Evolutionary conservation across 2,797 vertebrate species (phyloP), one percentile per base, ranked within the genome.

Genomic region (Balearica regulorum): DNA sequence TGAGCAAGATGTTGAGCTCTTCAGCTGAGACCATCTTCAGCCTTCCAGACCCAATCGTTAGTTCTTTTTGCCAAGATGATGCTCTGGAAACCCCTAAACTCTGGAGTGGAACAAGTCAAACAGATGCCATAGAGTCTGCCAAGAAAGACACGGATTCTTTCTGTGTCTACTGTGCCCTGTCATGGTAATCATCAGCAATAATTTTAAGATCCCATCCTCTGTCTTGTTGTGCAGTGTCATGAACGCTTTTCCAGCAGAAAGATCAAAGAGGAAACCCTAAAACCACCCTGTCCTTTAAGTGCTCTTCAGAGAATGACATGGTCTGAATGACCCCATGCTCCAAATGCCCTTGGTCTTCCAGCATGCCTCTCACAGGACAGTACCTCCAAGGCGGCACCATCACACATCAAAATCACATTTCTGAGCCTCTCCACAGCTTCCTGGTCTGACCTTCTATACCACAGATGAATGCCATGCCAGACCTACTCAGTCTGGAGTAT

Each of bases 111-210:
- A 11, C 21, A 75, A 86, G 53, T 60, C n/a, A 89, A 83, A 78
- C 10, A 35, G 0, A 0, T 66, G 25, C 20, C 33, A n/a, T 6
- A 71, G 44, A 51, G 15, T 35, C 28, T 71, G 53, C 25, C 21
- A 81, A 51, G 88, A 53, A 28, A 35, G 28, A 16, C 61, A 54
- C 8, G 44, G 48, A 43, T 31, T 7, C 3, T 24, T 71, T 44
- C 46, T 78, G 13, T 68, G 53, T 65, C 62, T 72, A 4, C 43
- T 21, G 6, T 2, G 13, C 15, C 37, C 39, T 66, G n/a, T 25
- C 16, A 43, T 20, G 7, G 33, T 49, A 53, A 33, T 41, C 41
- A 29, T 55, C 1, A 1, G 8, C 24, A 75, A 65, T 65, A 44
- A 53, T 70, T 51, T 69, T 55, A 58, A 79, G 33, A 79, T 54